phyloP scores from a whole-genome alignment of 2,888 invertebrate genomes.

The Corythucha ciliata region DNA sequence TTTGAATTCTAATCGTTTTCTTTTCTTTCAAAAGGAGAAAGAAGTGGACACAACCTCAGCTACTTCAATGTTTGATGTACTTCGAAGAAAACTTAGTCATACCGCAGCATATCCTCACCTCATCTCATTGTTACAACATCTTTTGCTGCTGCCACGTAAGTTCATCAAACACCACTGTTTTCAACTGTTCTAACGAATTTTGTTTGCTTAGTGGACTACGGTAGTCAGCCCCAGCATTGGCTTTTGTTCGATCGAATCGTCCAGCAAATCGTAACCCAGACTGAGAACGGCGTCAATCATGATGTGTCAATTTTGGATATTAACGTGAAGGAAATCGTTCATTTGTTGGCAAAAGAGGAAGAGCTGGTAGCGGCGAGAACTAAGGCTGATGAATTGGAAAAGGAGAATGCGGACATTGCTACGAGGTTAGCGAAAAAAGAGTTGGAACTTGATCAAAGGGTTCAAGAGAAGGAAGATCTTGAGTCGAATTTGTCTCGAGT shows the following conservation, averaged over 20 bases:
- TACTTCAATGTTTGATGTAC: conserved; percentile 80
- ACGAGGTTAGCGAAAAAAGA: conserved; percentile 76
- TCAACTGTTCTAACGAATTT: not conserved
- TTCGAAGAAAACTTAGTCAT: conserved; percentile 79
- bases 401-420: conserved; percentile 78
- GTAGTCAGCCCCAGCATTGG: conserved; percentile 86
- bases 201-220: conserved; percentile 60
- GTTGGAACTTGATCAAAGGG: conserved; percentile 79
- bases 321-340: conserved; percentile 83
- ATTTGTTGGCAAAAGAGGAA: conserved; percentile 84
- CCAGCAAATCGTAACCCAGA: conserved; percentile 86
- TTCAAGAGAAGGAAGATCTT: conserved; percentile 87
- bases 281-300: conserved; percentile 60
- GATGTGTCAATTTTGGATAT: conserved; percentile 79
- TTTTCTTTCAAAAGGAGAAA: conserved; percentile 39
- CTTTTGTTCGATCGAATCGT: conserved; percentile 84
- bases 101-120: conserved; percentile 90
- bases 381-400: conserved; percentile 79
- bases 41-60: conserved; percentile 93
- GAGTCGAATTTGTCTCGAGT: conserved; percentile 70
- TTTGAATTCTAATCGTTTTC: too few species aligned
- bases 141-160: conserved; percentile 35
- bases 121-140: conserved; percentile 66
- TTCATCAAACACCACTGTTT: not conserved
- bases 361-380: conserved; percentile 77